phyloP scores from a whole-genome alignment of 2,888 invertebrate genomes.

The Calliphora vomitoria region DNA sequence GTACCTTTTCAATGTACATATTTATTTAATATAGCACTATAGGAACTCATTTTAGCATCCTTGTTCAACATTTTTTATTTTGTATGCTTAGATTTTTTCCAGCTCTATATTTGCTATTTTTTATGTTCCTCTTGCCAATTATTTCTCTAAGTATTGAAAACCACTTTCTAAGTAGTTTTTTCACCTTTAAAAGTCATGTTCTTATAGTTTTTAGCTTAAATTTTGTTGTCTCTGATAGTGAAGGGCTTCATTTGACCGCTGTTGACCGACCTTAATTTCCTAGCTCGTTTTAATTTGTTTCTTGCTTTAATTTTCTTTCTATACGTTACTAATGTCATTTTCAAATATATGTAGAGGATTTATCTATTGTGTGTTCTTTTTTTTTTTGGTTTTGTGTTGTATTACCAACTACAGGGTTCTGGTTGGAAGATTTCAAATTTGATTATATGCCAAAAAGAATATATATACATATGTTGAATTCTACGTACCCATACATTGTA shows the following conservation, averaged over 20 bases:
- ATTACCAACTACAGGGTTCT: slow-evolving; percentile 7
- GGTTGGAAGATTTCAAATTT: slow-evolving; percentile 43
- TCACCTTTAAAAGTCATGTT: neutral
- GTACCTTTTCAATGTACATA: too few species aligned
- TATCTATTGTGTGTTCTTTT: slow-evolving; percentile 6
- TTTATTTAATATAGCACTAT: too few species aligned
- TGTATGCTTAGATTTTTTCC: too few species aligned
- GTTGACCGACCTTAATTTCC: slow-evolving; percentile 31
- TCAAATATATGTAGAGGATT: slow-evolving; percentile 5
- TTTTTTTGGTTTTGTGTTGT: slow-evolving; percentile 2
- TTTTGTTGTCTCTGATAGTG: neutral
- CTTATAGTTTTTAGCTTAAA: neutral
- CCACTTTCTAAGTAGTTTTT: neutral
- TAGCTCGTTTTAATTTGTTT: slow-evolving; percentile 16
- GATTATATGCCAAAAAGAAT: slow-evolving; percentile 45
- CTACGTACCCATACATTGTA: slow-evolving; percentile 5
- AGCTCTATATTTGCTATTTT: too few species aligned
- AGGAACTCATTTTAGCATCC: too few species aligned
- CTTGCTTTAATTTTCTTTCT: neutral
- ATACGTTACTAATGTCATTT: slow-evolving; percentile 26
- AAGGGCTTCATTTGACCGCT: slow-evolving; percentile 12
- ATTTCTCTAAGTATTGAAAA: too few species aligned
- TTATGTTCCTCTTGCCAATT: too few species aligned
- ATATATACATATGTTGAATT: slow-evolving; percentile 18
- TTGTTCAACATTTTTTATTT: too few species aligned